Evolutionary conservation across 2,888 invertebrate species (phyloP), one percentile per base, ranked within the genome.

Genomic region (Tribolium freemani): DNA sequence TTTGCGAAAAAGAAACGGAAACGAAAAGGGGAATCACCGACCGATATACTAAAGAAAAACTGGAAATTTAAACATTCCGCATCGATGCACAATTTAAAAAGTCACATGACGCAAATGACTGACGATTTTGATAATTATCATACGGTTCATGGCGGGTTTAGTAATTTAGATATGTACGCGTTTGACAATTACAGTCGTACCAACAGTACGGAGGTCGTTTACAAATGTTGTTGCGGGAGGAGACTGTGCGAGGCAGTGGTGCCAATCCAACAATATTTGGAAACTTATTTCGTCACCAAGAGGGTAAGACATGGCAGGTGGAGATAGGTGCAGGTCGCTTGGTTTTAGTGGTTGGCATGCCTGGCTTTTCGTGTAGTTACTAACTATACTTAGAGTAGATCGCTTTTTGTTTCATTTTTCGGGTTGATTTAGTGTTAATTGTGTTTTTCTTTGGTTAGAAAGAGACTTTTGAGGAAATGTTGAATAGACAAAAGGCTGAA

Each of bases 401-500:
- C 70, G 48, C 5, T 61, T 48, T 61, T 53, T 53, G 21, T 56
- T 3, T 20, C 45, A 56, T 63, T 30, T 46, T 48, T 71, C 73
- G 16, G 45, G 66, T 63, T 76, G 10, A 48, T 13, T 48, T 6
- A 0, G 5, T 26, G 26, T 26, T 38, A 38, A 38, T 38, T 38
- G 9, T 38, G n/a, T 70, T 74, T 75, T 75, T 77, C 66, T 83
- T 10, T n/a, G 26, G 9, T 13, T 53, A 87, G 87, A 86, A 86
- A 77, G 87, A 87, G 79, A 85, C 86, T 30, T 87, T 86, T 74
- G 86, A 87, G 78, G 86, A 86, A 76, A 86, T 88, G 86, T 78
- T 87, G 76, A 86, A 87, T 76, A 81, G 88, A 78, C 90, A 90
- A 80, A 88, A 89, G 80, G 85, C 87, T 76, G 90, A 90, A 82